These are phyloP conservation scores for Enteromius afrohamiltoni DNA, from an alignment of 2,797 vertebrate genomes.

Conservation along the genomic window DNA sequence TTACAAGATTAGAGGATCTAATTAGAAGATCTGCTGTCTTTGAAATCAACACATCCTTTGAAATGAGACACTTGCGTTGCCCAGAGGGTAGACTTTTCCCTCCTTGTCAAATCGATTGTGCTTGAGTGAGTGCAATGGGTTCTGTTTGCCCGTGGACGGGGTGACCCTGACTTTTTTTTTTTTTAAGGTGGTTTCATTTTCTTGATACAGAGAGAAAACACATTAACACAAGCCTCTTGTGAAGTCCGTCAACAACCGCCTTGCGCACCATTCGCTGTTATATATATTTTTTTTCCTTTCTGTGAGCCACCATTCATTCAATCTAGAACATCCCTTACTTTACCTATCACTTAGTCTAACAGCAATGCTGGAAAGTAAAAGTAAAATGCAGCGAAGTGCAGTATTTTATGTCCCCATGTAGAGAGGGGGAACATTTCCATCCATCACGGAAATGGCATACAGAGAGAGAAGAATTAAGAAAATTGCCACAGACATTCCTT, in stretches of 20 bases:
- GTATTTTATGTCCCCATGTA: constrained; percentile 21
- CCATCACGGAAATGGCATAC: constrained; percentile 49
- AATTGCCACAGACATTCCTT: constrained; percentile 55
- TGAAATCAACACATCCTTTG: constrained; percentile 74
- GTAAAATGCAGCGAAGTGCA: constrained; percentile 44
- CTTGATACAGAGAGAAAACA: constrained; percentile 21
- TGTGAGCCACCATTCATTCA: constrained; percentile 18
- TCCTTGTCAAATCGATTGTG: constrained; percentile 64
- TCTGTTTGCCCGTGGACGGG: constrained; percentile 55
- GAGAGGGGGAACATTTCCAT: constrained; percentile 35
- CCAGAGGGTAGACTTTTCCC: constrained; percentile 59
- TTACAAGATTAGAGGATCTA: constrained; percentile 83
- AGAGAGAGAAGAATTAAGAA: constrained; percentile 53
- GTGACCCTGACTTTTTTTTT: constrained; percentile 42
- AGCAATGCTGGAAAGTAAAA: constrained; percentile 36
- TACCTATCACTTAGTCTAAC: constrained; percentile 48
- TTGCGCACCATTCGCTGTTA: background rate
- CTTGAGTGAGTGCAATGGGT: constrained; percentile 62
- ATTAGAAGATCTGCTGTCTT: constrained; percentile 79
- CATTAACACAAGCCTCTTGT: constrained; percentile 30
- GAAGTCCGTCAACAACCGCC: constrained; percentile 39
- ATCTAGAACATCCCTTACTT: constrained; percentile 30
- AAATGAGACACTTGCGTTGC: constrained; percentile 71
- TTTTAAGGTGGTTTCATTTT: constrained; percentile 42
- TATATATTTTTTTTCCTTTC: constrained; percentile 28